Evolutionary conservation across 2,888 invertebrate species (phyloP).

Genomic region (Cyaniris semiargus): DNA sequence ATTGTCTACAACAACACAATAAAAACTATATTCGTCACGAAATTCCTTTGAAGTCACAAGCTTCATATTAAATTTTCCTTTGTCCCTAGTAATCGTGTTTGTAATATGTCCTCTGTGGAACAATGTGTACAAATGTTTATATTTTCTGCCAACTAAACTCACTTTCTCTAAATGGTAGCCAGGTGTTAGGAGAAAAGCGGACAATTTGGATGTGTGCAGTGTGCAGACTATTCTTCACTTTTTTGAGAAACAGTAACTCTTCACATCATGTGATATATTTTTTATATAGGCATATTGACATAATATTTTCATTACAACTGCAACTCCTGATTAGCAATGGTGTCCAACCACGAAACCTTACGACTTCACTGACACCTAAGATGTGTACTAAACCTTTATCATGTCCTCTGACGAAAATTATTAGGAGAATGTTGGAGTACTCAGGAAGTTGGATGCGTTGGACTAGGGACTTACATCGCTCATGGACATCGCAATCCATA

Average conservation of each 20-base stretch:
- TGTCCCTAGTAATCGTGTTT: slow-evolving; percentile 21
- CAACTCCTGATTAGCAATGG: too few relatives aligned
- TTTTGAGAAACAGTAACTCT: not conserved
- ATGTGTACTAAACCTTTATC: too few relatives aligned
- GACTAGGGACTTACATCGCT: too few relatives aligned
- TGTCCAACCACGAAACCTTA: too few relatives aligned
- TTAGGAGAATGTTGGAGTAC: too few relatives aligned
- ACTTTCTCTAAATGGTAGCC: not conserved
- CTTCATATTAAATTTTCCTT: slow-evolving; percentile 32
- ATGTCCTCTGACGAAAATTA: too few relatives aligned
- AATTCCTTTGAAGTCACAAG: slow-evolving; percentile 7
- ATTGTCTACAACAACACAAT: not conserved
- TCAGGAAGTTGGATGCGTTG: too few relatives aligned
- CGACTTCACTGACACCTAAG: too few relatives aligned
- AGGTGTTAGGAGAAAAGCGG: not conserved
- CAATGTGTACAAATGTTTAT: slow-evolving; percentile 1
- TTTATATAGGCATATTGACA: too few relatives aligned
- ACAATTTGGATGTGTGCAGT: not conserved
- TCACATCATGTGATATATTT: not conserved
- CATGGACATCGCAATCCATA: too few relatives aligned
- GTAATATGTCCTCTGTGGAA: slow-evolving; percentile 7
- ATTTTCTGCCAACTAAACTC: not conserved
- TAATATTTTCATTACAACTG: not conserved
- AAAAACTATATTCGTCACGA: not conserved
- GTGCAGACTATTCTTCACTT: not conserved